Conservation (phyloP, 2,888 invertebrate species). For the Tupiocoris notatus region DNA sequence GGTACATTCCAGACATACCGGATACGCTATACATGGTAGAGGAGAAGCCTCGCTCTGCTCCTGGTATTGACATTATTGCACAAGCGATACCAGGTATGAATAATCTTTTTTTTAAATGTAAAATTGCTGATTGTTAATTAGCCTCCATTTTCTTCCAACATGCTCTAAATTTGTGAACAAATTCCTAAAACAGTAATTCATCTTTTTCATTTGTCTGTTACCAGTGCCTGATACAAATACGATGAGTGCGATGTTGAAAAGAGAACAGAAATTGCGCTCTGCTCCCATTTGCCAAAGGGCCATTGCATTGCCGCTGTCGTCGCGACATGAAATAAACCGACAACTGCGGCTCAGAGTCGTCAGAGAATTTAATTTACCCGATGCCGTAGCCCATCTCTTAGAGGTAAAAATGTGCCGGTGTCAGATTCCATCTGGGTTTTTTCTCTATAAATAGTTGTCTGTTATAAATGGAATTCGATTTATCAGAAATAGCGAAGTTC, state of each 20-base stretch:
- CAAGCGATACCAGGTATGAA: conserved; percentile 65
- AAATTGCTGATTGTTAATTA: no score
- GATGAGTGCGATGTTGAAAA: conserved; percentile 75
- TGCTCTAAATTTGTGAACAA: not conserved
- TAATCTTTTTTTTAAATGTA: no score
- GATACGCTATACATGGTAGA: conserved; percentile 90
- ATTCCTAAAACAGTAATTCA: not conserved
- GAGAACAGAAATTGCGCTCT: conserved; percentile 78
- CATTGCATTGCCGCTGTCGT: conserved; percentile 69
- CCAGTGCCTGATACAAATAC: conserved; percentile 73
- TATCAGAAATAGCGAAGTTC: no score
- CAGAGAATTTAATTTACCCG: conserved; percentile 90
- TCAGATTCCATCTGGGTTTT: no score
- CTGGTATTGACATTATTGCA: conserved; percentile 63
- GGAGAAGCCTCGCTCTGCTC: conserved; percentile 58
- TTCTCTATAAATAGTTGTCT: no score
- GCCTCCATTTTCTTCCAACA: no score
- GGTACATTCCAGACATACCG: conserved; percentile 80
- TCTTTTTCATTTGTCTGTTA: conserved; percentile 36
- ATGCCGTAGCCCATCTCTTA: conserved; percentile 76
- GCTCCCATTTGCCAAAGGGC: conserved; percentile 79
- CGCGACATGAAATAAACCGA: conserved; percentile 72
- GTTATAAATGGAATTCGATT: no score
- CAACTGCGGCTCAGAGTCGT: conserved; percentile 81
- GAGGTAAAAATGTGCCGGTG: no score